Base-by-base conservation (phyloP, 2,888 invertebrate species). In the Halictus ligatus region DNA sequence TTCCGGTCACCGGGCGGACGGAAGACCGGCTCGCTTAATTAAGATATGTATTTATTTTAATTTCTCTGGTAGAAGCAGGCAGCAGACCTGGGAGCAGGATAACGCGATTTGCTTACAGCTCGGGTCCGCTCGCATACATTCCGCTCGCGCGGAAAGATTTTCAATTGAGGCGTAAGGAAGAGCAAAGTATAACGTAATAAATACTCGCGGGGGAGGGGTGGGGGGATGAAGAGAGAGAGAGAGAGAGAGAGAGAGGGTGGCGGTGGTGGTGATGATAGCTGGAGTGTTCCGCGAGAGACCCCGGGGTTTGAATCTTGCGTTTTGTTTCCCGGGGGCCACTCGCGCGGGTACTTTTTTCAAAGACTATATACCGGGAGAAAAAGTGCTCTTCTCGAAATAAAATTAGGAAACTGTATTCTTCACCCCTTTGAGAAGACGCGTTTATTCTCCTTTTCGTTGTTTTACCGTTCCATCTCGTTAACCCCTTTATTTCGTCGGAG, bases 31-130 rank as follows among this genome's bases (percentile, higher is more conserved):
- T 92, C 94, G 92, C 94, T 94, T 94, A 94, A 94, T 94, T 94
- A 94, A 94, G 94, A 94, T 94, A 94, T 94, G 94, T 94, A 94
- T 94, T 94, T 94, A 94, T 95, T 95, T 94, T 94, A 95, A 94
- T 94, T 94, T 91, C 92, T 92, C 91, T 92, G 92, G 91, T 92
- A 92, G 29, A 64, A 64, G 60, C 29, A 2, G 60, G 60, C 15
- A 60, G 40, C 25, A 4, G 64, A 89, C 89, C 90, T 91, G 35
- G 35, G 87, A 90, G 90, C 91, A 89, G 93, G 93, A 93, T 94
- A 94, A 94, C 94, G 92, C 93, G 94, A 94, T 94, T 94, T 94
- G 92, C 94, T 94, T 93, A 93, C 93, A 93, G 92, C 92, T 91
- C 90, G 88, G 35, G 18, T 21, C 67, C 21, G 67, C 60, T 64